Conservation (phyloP, 2,113 vertebrate genomes). For the Brachyhypopomus gauderio region DNA sequence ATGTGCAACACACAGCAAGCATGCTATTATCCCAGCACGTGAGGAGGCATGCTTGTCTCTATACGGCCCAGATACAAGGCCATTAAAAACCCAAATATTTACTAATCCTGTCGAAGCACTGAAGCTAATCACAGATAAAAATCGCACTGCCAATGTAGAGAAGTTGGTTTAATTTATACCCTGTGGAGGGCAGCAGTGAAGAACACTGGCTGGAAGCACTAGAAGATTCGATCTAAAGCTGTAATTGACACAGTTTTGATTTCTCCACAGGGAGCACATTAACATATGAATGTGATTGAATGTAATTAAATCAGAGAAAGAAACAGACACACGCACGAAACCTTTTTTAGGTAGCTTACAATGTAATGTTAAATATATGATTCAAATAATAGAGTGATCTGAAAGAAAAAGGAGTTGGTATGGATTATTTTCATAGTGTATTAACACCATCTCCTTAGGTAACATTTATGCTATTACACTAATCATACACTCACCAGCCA, state of each 20-base stretch:
- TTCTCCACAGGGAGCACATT: slow-evolving; percentile 37
- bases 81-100: slow-evolving; percentile 42
- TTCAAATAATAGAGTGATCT: too few relatives aligned
- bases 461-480: too few relatives aligned
- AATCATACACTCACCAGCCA: too few relatives aligned
- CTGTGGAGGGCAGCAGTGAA: slow-evolving; percentile 19
- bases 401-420: too few relatives aligned
- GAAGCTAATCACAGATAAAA: slow-evolving; percentile 41
- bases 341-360: neutral
- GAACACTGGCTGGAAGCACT: slow-evolving; percentile 11
- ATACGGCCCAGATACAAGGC: slow-evolving; percentile 5
- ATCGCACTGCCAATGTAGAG: slow-evolving; percentile 7
- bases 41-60: slow-evolving; percentile 6
- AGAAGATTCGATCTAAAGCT: slow-evolving; percentile 37
- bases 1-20: slow-evolving; percentile 42
- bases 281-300: slow-evolving; percentile 41
- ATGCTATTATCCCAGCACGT: slow-evolving; percentile 41
- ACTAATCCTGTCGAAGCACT: slow-evolving; percentile 25
- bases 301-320: slow-evolving; percentile 32
- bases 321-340: neutral
- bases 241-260: slow-evolving; percentile 45
- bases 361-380: neutral
- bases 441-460: too few relatives aligned
- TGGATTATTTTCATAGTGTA: too few relatives aligned
- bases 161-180: slow-evolving; percentile 48